Base-by-base conservation (phyloP, 2,113 vertebrate species). In the Hymenochirus boettgeri region DNA sequence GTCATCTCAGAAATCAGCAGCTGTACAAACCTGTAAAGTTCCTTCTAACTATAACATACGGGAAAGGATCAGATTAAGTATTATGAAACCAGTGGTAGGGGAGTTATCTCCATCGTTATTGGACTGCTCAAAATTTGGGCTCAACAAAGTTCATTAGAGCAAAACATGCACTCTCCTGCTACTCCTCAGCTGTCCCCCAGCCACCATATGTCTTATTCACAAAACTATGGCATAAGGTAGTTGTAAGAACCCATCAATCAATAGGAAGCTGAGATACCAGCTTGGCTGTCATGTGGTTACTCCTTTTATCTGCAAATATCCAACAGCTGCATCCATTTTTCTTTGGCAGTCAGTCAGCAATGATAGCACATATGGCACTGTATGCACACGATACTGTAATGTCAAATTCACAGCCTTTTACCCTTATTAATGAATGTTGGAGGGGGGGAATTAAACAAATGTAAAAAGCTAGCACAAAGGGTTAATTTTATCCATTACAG, bases 271-370 rank as follows among this genome's bases (percentile, higher is more conserved):
- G 46, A 13, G 18, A 48, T 23, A 42, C 39, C n/a, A 48, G 46
- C 46, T 48, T 23, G 46, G 19, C 19, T 22, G 18, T 22, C 18
- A 48, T 48, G 19, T 11, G 46, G 19, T 22, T 48, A 15, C 21
- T 48, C 1, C 18, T 22, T 48, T 22, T 48, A 21, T 48, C 46
- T 48, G 9, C 46, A 48, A 48, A 15, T 48, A 21, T 48, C 46
- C 19, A 23, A 48, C 46, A 48, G 46, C 46, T 48, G 46, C 19
- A 48, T 48, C 19, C 46, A 48, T 48, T 48, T 22, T 23, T 48
- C 46, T 15, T 22, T 48, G 46, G 46, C 46, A 48, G 18, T 48
- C 18, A 10, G 46, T 48, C 19, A 48, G 46, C 18, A 48, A 48
- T 48, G 46, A 48, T 19, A 3, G 9, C 46, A 48, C 19, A 48